Conservation (phyloP, 2,797 vertebrate species). For the Hydrophis major region DNA sequence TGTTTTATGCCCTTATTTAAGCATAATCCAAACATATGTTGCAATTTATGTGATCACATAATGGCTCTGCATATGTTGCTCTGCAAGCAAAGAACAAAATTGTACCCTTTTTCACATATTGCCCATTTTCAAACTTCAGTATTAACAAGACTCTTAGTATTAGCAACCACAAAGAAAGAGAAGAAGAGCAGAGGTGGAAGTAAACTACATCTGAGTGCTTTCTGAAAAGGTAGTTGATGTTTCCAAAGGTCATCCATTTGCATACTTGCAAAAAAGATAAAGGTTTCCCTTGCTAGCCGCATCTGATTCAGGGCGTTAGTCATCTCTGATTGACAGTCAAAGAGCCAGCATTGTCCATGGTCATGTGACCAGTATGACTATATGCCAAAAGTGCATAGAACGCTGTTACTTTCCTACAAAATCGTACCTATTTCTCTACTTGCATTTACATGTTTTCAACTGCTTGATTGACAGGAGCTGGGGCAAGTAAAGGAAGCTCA, state of each 20-base stretch:
- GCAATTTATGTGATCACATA: constrained; percentile 7
- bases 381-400: background rate
- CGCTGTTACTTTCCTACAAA: background rate
- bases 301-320: background rate
- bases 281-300: background rate
- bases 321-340: background rate
- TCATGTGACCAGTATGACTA: background rate
- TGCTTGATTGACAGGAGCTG: background rate
- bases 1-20: constrained; percentile 32
- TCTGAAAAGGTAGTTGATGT: background rate
- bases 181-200: background rate
- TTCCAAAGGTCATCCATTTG: background rate
- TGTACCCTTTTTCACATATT: constrained; percentile 27
- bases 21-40: constrained; percentile 23
- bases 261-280: constrained; percentile 1
- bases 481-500: background rate
- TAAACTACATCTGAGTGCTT: constrained; percentile 21
- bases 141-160: constrained; percentile 24
- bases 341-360: background rate
- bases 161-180: background rate
- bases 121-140: constrained; percentile 16
- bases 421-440: background rate
- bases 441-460: background rate
- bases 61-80: constrained; percentile 3
- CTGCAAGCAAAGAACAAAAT: constrained; percentile 34